These are phyloP conservation scores for Hydractinia symbiolongicarpus DNA, from an alignment of 30 jellyfish, hydroid and myxozoan species.

Conservation along the genomic window DNA sequence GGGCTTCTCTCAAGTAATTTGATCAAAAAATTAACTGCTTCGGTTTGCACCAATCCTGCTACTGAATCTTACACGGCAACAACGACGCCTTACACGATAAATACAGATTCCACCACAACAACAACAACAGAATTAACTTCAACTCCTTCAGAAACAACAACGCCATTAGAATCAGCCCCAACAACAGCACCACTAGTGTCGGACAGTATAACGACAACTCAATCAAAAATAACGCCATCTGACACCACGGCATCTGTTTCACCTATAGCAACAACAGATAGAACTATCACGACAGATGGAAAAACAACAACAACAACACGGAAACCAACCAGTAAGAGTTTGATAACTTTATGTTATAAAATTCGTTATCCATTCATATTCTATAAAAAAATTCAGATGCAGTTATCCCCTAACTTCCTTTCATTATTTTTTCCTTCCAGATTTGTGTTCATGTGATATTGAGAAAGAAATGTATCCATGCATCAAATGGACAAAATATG, in stretches of 20 bases:
- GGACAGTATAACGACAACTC: not conserved
- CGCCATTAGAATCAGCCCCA: not conserved
- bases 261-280: not conserved
- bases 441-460: not conserved
- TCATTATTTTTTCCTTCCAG: not conserved
- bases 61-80: not conserved
- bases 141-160: conserved; percentile 5
- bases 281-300: not conserved
- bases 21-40: not conserved
- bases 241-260: not conserved
- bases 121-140: not conserved
- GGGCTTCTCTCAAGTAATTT: not conserved
- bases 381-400: too few species aligned
- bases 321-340: too few species aligned
- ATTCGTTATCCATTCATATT: too few species aligned
- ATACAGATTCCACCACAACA: not conserved
- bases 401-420: too few species aligned
- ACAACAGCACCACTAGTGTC: not conserved
- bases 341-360: too few species aligned
- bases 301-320: not conserved
- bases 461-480: conserved; percentile 11
- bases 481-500: conserved; percentile 10
- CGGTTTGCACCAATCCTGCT: conserved; percentile 15
- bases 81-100: not conserved
- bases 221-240: not conserved